These are phyloP conservation scores for Clarias platycephalus DNA, from an alignment of 2,797 vertebrate genomes.

Conservation along the genomic window DNA sequence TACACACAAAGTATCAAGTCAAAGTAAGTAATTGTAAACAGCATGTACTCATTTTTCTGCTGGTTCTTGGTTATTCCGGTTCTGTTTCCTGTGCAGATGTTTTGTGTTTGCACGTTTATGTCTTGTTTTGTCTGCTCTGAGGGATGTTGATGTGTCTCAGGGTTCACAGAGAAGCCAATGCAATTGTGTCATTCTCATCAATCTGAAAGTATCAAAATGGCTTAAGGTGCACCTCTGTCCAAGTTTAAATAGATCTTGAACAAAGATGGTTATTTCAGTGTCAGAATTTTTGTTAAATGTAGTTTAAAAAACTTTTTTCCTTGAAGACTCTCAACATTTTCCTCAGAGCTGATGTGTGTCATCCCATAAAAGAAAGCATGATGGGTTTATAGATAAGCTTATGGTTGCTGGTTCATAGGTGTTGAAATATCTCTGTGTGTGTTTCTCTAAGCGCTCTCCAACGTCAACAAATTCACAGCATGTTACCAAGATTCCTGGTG, in stretches of 20 bases:
- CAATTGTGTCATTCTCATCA: conserved; percentile 1
- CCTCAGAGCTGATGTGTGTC: neutral
- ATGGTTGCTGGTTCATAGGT: conserved; percentile 22
- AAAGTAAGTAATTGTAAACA: conserved; percentile 20
- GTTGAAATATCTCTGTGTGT: conserved; percentile 36
- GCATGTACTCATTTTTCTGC: neutral
- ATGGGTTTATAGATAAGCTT: neutral
- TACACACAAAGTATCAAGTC: neutral
- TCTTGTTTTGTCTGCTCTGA: conserved; percentile 55
- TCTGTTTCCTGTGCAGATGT: conserved; percentile 51
- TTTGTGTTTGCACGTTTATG: conserved; percentile 47
- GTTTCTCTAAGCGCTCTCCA: conserved; percentile 33
- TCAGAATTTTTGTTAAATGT: neutral
- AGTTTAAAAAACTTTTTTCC: neutral
- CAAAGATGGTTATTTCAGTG: neutral
- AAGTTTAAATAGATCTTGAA: neutral
- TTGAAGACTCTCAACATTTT: neutral
- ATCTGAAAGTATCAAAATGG: neutral
- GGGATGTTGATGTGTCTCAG: conserved; percentile 42
- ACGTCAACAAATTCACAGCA: conserved; percentile 40
- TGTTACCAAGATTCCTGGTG: neutral
- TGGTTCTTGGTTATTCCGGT: conserved; percentile 31
- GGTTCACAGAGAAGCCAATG: conserved; percentile 40
- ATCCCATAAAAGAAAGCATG: conserved; percentile 14
- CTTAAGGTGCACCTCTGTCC: neutral